Base-by-base conservation (phyloP, 2,797 vertebrate species). In the Hybognathus amarus region DNA sequence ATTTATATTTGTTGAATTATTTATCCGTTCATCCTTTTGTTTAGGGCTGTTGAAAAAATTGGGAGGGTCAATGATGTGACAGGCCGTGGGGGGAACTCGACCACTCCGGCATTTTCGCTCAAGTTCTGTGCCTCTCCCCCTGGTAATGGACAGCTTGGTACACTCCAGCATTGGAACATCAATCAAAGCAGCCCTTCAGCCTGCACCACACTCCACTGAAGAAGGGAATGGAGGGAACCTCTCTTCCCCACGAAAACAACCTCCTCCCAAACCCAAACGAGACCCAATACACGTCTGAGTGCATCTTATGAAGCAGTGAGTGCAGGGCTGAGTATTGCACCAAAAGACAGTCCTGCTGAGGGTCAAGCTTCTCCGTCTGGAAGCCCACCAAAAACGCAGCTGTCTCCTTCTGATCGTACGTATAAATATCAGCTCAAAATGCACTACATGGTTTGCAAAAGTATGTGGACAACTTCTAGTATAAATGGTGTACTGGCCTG, bases 231-330 rank as follows among this genome's bases (percentile, higher is more conserved):
- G 90, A 0, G 90, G 90, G 15, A 88, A 90, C 88, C 94, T 97
- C 50, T 96, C 96, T 1, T 99, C 98, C 18, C 98, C 98, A 86
- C 93, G 98, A 90, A 99, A 98, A 94, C 98, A 98, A 89, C 98
- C 98, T 91, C 98, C 98, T 42, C 98, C 98, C 66, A 99, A 99
- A 92, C 98, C 98, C 87, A 99, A 98, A 95, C 94, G 98, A 92
- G 97, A 99, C 92, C 98, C 98, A 66, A 96, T 93, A 99, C 98
- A 6, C 93, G 98, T 74, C 94, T 99, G 90, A 99, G 98, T 30
- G 97, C 97, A 63, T 99, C 98, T 0, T 99, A 99, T 6, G 98
- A 99, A 92, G 97, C 94, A 2, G 97, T 98, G 83, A 97, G 97
- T 8, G 97, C 97, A 33, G 97, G 97, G 79, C 92, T 99, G 87